Percentiles rank a stretch among this genome's conserved stretches.
Evolutionary conservation across 2,888 invertebrate genomes (phyloP).

Genomic region (Pheosia gnoma): DNA sequence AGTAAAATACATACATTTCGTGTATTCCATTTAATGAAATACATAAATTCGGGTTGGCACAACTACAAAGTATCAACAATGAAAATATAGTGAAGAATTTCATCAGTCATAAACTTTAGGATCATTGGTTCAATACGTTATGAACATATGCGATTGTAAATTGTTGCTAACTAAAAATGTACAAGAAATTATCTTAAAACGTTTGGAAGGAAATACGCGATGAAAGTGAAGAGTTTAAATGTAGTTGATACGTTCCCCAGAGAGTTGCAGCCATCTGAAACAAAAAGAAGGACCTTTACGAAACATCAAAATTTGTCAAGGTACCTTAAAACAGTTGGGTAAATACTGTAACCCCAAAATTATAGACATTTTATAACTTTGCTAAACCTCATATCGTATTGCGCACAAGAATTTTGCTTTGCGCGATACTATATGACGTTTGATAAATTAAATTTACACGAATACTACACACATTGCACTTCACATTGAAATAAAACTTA

Average conservation of each 20-base stretch:
- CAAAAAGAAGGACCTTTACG: conserved; percentile 13
- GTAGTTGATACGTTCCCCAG: conserved; percentile 25
- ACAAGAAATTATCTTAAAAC: conserved; percentile 48
- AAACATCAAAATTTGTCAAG: neutral
- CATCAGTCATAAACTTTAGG: conserved; percentile 62
- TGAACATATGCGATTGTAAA: conserved; percentile 43
- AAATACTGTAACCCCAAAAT: neutral
- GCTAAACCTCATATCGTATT: too few species aligned
- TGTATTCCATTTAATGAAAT: conserved; percentile 79
- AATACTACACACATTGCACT: too few species aligned
- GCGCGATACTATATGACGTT: too few species aligned
- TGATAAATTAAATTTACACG: too few species aligned
- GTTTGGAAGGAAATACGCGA: conserved; percentile 41
- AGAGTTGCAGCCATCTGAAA: conserved; percentile 33
- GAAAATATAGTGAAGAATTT: conserved; percentile 67
- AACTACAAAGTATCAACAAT: conserved; percentile 76
- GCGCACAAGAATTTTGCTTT: too few species aligned
- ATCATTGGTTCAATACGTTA: conserved; percentile 38
- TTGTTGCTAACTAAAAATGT: conserved; percentile 39
- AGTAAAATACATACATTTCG: conserved; percentile 20
- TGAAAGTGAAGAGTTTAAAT: conserved; percentile 33
- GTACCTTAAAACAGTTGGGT: neutral
- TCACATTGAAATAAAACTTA: too few species aligned
- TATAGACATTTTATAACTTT: too few species aligned
- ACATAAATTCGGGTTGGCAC: conserved; percentile 83